phyloP scores from a whole-genome alignment of 2,797 vertebrate genomes.

The Cirrhinus molitorella region DNA sequence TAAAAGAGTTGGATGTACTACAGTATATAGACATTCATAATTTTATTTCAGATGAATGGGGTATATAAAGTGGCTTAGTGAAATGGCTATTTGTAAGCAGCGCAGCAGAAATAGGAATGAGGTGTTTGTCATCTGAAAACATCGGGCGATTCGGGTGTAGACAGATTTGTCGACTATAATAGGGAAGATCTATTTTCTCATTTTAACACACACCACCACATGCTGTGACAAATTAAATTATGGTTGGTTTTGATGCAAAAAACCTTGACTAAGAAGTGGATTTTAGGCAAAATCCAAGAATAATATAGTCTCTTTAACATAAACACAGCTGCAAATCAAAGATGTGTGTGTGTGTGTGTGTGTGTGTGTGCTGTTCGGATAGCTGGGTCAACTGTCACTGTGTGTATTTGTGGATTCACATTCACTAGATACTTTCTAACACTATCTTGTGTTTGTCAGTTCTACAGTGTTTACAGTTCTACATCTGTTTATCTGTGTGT shows the following conservation, averaged over 20 bases:
- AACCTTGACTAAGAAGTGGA: conserved; percentile 4
- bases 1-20: background rate
- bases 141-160: background rate
- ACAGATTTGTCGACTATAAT: conserved; percentile 3
- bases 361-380: background rate
- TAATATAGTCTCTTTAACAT: background rate
- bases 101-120: background rate
- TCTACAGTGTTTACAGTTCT: background rate
- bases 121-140: background rate
- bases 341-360: background rate
- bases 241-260: conserved; percentile 12
- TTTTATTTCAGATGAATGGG: conserved; percentile 8
- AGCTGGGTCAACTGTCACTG: background rate
- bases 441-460: background rate
- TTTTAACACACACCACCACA: background rate
- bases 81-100: conserved; percentile 8
- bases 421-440: background rate
- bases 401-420: background rate
- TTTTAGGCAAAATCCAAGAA: background rate
- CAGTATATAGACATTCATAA: background rate
- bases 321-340: background rate
- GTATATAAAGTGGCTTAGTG: background rate
- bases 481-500: background rate
- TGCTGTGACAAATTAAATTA: background rate
- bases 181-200: background rate